phyloP scores from a whole-genome alignment of 2,797 vertebrate genomes.

The Siniperca obscura region DNA sequence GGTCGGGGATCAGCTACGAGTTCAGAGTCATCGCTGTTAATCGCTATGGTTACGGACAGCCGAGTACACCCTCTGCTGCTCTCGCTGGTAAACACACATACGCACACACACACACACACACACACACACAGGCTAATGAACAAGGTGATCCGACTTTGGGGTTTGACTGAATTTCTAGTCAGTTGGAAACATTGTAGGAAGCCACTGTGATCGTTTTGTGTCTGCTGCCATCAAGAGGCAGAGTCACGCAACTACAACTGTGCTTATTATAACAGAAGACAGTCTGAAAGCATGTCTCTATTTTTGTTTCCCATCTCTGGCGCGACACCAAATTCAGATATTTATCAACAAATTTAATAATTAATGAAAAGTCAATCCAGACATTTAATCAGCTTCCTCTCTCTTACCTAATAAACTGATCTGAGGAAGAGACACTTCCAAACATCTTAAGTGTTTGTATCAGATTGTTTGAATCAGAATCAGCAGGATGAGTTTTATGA shows the following conservation, averaged over 20 bases:
- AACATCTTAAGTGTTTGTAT: neutral
- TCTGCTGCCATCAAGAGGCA: conserved; percentile 70
- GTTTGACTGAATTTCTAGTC: conserved; percentile 13
- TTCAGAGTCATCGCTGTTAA: conserved; percentile 96
- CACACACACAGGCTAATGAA: conserved; percentile 24
- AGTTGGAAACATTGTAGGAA: neutral
- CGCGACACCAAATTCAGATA: neutral
- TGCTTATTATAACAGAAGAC: neutral
- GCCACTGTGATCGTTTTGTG: conserved; percentile 16
- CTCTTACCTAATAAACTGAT: neutral
- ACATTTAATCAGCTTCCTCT: neutral
- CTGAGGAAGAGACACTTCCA: neutral
- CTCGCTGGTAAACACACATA: conserved; percentile 89
- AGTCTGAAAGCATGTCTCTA: neutral
- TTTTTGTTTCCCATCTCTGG: neutral
- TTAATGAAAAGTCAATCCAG: neutral
- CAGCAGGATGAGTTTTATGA: neutral
- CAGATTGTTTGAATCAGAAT: neutral
- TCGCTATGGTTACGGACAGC: conserved; percentile 92
- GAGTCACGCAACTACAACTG: conserved; percentile 15
- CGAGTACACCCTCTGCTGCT: conserved; percentile 90
- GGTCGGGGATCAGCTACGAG: conserved; percentile 94
- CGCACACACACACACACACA: neutral
- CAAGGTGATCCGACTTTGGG: conserved; percentile 15
- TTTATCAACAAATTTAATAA: neutral